phyloP scores from a whole-genome alignment of 2,888 invertebrate genomes.

The Chrysodeixis includens region DNA sequence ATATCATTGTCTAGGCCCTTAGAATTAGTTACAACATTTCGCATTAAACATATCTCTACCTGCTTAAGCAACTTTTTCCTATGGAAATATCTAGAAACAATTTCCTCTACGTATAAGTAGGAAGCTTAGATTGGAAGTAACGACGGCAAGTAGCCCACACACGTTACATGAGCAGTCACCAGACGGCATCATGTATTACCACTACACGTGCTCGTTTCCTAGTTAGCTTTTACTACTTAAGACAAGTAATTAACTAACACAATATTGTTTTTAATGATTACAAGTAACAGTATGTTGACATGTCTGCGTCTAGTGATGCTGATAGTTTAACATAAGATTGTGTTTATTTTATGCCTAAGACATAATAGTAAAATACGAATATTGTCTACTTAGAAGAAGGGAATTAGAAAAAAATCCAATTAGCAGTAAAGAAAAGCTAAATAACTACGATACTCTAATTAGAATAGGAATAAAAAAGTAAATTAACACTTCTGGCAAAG shows the following conservation, averaged over 20 bases:
- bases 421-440: no score
- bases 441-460: no score
- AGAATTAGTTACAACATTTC: not conserved
- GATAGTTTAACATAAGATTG: not conserved
- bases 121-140: not conserved
- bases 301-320: not conserved
- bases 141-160: slow-evolving; percentile 1
- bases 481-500: no score
- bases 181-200: slow-evolving; percentile 8
- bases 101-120: not conserved
- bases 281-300: not conserved
- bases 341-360: no score
- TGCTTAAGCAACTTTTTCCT: not conserved
- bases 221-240: slow-evolving; percentile 7
- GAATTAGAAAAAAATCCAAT: no score
- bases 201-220: slow-evolving; percentile 12
- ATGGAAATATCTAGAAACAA: slow-evolving; percentile 4
- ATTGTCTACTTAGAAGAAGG: no score
- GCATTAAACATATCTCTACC: not conserved
- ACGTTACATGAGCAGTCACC: slow-evolving; percentile 1
- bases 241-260: slow-evolving; percentile 2
- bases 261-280: not conserved
- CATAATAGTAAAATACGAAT: no score
- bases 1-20: no score
- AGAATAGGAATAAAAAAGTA: no score